Base-by-base conservation (phyloP, 2,797 vertebrate species). In the Anabacerthia variegaticeps region DNA sequence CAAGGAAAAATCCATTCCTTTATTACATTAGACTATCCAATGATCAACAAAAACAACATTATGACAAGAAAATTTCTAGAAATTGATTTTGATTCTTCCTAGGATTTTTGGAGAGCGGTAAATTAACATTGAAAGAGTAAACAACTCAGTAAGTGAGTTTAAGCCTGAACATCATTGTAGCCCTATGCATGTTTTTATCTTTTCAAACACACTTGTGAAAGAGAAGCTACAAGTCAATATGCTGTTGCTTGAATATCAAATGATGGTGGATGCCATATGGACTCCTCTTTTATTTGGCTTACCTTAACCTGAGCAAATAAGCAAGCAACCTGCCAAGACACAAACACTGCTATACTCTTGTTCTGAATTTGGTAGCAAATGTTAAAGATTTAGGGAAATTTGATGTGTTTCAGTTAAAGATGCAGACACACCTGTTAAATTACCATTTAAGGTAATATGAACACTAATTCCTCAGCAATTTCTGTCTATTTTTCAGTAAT, bases 1-100 rank as follows among this genome's bases (percentile, higher is more conserved):
- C 14, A 73, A 22, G 34, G 9, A 34, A 63, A 68, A 82, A 65
- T 10, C 1, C 34, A 13, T 37, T 52, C 10, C 9, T 55, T 83
- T 73, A 48, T 51, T 77, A 46, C 4, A 23, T 84, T 36, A 59
- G 20, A 71, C 61, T 63, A 55, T 34, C 1, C 5, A 74, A 30
- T 3, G 5, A 3, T 54, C 32, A 68, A 24, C 3, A 49, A 58
- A 6, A 71, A 5, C 0, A 7, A 11, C 13, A 24, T 59, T 52
- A 22, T 71, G 20, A 56, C 14, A 8, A 32, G 21, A 65, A 1
- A 63, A 71, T 26, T 46, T 79, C 6, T 76, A 54, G 7, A 82
- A 65, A 43, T 32, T 37, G 48, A 6, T 55, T 88, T 69, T 41
- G 2, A 20, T 65, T 61, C 34, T 56, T 84, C 22, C 12, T 52